Base-by-base conservation (phyloP, 2,113 vertebrate genomes). In the Hymenochirus boettgeri region DNA sequence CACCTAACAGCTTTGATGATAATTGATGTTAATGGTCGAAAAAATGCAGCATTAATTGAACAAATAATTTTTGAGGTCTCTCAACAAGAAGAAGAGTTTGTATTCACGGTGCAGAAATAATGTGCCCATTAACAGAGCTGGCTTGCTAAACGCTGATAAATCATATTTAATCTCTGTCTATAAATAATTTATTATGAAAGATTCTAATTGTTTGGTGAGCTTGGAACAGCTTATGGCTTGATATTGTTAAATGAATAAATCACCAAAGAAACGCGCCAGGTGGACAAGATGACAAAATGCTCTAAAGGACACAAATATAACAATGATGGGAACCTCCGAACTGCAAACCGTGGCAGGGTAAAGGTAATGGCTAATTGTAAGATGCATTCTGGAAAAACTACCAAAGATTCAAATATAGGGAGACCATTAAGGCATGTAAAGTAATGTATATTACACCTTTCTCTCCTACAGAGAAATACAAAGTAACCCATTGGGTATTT, bases 1-100 rank as follows among this genome's bases (percentile, higher is more conserved):
- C 6, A n/a, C 11, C 26, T 27, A 24, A 66, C 46, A 35, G 22
- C 63, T 58, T 57, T 66, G 42, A 39, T 37, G 45, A 39, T 66
- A 66, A 66, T 58, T 55, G 55, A 47, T 31, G 8, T 19, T 65
- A 65, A 65, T 57, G 54, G 55, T 19, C 35, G 19, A 24, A 56
- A 23, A 39, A 53, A 24, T 21, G 54, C 45, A n/a, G 33, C 25
- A 55, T 57, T 65, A 57, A 65, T 57, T 65, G 62, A 35, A 46
- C 23, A 33, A 23, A 22, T 65, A 24, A 17, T 37, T n/a, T 53
- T 22, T 65, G 26, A 56, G 35, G 62, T 47, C 47, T 24, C 6
- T 18, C 4, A 23, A 11, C 8, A 9, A 19, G 1, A 9, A 26
- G 29, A 53, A 39, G 53, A 33, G 17, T 55, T 5, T 24, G 18